Evolutionary conservation across 2,113 vertebrate genomes (phyloP).

Genomic region (Alaudala cheleensis): DNA sequence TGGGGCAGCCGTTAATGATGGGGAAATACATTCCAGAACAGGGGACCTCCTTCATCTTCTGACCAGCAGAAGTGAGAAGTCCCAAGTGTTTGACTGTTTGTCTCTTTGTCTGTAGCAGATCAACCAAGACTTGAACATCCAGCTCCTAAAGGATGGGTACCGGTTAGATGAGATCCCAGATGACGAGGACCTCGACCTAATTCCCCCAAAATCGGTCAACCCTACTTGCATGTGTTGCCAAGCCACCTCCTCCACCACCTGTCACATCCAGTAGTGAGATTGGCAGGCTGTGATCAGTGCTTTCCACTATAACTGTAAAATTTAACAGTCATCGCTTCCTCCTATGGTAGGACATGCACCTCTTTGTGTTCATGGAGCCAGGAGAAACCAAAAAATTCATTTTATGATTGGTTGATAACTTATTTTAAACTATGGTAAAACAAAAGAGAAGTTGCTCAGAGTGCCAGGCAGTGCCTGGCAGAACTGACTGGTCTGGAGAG

Average conservation of each 20-base stretch:
- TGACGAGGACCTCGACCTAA: slow-evolving; percentile 96
- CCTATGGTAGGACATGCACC: slow-evolving; percentile 96
- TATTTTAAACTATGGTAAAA: slow-evolving; percentile 39
- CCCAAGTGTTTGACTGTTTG: slow-evolving; percentile 36
- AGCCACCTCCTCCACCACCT: slow-evolving; percentile 94
- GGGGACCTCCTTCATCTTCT: not conserved
- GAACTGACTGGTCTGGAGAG: slow-evolving; percentile 16
- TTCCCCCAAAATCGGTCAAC: slow-evolving; percentile 96
- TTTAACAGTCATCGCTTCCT: slow-evolving; percentile 92
- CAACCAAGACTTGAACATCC: slow-evolving; percentile 99
- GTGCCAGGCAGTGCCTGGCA: not conserved
- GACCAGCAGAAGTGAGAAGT: not conserved
- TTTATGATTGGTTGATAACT: slow-evolving; percentile 60
- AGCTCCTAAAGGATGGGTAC: slow-evolving; percentile 98
- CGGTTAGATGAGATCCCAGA: slow-evolving; percentile 97
- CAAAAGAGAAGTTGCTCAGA: slow-evolving; percentile 37
- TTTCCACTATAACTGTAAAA: slow-evolving; percentile 76
- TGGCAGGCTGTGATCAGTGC: slow-evolving; percentile 53
- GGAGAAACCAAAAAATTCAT: slow-evolving; percentile 80
- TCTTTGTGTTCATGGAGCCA: slow-evolving; percentile 85
- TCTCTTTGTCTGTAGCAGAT: slow-evolving; percentile 88
- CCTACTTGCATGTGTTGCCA: slow-evolving; percentile 99
- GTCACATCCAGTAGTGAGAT: slow-evolving; percentile 94
- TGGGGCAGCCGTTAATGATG: not conserved
- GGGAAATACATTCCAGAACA: not conserved